Percentiles rank a stretch among this genome's conserved stretches.
phyloP scores from a whole-genome alignment of 2,797 vertebrate genomes.

The Sarcophilus harrisii region DNA sequence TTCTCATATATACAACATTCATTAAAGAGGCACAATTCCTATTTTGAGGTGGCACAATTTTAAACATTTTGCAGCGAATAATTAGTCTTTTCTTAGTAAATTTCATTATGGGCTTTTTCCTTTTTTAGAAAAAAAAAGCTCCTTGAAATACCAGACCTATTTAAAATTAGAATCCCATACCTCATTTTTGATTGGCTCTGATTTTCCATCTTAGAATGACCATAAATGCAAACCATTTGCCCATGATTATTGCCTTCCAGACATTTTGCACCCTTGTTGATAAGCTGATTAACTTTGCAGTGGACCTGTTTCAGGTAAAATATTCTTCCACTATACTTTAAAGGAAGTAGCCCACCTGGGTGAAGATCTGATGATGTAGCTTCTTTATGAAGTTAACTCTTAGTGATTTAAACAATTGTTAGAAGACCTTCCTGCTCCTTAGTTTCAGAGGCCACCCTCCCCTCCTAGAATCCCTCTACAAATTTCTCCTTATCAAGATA shows the following conservation, averaged over 20 bases:
- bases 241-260: constrained; percentile 31
- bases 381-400: neutral
- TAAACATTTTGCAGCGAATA: constrained; percentile 36
- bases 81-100: constrained; percentile 56
- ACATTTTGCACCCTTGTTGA: constrained; percentile 19
- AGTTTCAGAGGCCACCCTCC: neutral
- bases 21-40: constrained; percentile 68
- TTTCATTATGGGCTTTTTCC: constrained; percentile 30
- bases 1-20: constrained; percentile 68
- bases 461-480: neutral
- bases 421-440: neutral
- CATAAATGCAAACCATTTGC: constrained; percentile 35
- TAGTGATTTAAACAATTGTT: neutral
- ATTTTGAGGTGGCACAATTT: constrained; percentile 55
- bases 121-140: constrained; percentile 49
- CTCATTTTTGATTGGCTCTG: neutral
- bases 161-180: constrained; percentile 35
- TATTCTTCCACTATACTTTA: constrained; percentile 24
- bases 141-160: constrained; percentile 43
- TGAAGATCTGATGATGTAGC: constrained; percentile 9
- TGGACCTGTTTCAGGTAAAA: constrained; percentile 33
- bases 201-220: constrained; percentile 48
- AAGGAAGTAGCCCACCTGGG: constrained; percentile 8
- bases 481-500: neutral
- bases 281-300: constrained; percentile 59